phyloP scores from a whole-genome alignment of 2,797 vertebrate species.

The Pangasius macronema region DNA sequence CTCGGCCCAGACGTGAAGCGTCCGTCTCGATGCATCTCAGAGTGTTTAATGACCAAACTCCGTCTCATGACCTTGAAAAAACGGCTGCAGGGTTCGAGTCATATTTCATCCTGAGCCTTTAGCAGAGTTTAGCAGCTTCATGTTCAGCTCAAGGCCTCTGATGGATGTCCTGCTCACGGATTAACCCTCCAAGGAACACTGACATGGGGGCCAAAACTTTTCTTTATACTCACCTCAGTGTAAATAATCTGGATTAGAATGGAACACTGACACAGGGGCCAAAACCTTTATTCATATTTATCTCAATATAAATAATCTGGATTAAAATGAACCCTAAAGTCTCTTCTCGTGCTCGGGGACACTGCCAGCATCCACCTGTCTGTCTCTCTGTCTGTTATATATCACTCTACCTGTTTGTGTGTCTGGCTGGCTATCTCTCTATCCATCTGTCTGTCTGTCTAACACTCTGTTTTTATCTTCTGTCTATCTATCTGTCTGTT shows the following conservation, averaged over 20 bases:
- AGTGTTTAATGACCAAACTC: conserved; percentile 72
- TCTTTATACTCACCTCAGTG: not conserved
- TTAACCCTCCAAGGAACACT: conserved; percentile 3
- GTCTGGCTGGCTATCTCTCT: too few species aligned
- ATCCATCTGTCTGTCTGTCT: not conserved
- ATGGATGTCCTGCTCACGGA: conserved; percentile 51
- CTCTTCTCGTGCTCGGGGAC: not conserved
- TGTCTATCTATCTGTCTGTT: not conserved
- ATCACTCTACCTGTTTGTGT: not conserved
- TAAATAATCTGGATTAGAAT: not conserved
- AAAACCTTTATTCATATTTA: not conserved
- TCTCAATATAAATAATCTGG: not conserved
- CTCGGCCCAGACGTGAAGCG: conserved; percentile 62
- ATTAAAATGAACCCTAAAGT: not conserved
- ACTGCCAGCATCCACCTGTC: not conserved
- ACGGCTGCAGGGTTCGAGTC: conserved; percentile 61
- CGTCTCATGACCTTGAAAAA: conserved; percentile 71
- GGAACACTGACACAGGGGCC: not conserved
- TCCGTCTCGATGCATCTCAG: conserved; percentile 72
- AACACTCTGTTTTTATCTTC: not conserved
- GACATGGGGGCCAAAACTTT: not conserved
- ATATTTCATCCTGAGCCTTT: conserved; percentile 71
- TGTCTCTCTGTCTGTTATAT: not conserved
- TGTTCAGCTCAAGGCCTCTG: conserved; percentile 54
- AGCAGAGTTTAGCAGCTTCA: conserved; percentile 67